These are phyloP conservation scores for Oscarella lobularis DNA, from an alignment of 37 sponge, comb jelly and placozoan species.

Conservation along the genomic window DNA sequence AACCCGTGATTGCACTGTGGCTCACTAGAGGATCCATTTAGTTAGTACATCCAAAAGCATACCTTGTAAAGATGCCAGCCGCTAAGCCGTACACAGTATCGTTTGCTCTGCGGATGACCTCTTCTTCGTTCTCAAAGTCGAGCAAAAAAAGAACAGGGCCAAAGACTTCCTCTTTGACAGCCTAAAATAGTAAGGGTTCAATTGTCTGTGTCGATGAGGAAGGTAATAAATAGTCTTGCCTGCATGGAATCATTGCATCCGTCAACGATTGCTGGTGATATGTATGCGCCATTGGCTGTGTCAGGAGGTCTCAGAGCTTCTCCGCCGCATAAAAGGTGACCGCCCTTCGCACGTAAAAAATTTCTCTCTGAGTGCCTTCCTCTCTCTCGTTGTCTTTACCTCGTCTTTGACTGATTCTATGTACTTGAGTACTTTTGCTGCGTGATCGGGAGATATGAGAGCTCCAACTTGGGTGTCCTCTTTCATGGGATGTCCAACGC, in stretches of 20 bases:
- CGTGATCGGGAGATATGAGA: not conserved
- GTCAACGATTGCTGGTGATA: slow-evolving; percentile 18
- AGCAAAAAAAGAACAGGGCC: slow-evolving; percentile 28
- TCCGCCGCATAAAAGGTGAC: no score
- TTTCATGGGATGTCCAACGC: not conserved
- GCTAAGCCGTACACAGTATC: slow-evolving; percentile 20
- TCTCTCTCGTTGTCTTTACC: no score
- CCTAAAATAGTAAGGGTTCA: not conserved
- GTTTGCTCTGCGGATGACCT: slow-evolving; percentile 24
- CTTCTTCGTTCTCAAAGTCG: slow-evolving; percentile 20
- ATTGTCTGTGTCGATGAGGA: no score
- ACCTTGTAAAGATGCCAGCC: slow-evolving; percentile 28
- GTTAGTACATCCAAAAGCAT: no score
- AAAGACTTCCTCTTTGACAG: slow-evolving; percentile 27
- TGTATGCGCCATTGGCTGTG: slow-evolving; percentile 16
- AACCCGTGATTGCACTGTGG: no score
- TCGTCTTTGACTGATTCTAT: not conserved
- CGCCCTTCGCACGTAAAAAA: no score
- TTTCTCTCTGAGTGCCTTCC: no score
- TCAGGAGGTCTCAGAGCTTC: not conserved
- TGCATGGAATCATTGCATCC: slow-evolving; percentile 24
- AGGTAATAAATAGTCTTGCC: no score
- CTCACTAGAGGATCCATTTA: no score
- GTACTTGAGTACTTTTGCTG: not conserved
- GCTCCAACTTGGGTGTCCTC: not conserved